Evolutionary conservation across 2,113 vertebrate genomes (phyloP), one percentile per base, ranked within the genome.

Genomic region (Pedetes capensis): DNA sequence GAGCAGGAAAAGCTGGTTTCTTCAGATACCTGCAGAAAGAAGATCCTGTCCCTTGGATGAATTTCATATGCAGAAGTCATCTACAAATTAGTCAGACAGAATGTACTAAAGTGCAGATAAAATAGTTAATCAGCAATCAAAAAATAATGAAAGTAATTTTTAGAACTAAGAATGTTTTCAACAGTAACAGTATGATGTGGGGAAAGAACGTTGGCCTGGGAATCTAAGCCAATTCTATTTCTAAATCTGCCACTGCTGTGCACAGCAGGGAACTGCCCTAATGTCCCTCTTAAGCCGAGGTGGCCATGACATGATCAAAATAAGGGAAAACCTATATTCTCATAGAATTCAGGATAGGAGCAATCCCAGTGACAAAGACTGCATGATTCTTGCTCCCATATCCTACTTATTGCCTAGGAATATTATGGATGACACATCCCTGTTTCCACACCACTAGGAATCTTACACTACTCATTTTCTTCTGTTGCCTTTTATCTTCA

Each of bases 111-210:
- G 49, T 69, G 25, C 80, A 94, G 84, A 92, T 68, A 83, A 82
- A 90, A 94, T 68, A 71, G 17, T 51, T 87, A 72, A 94, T 66
- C 63, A 69, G 81, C 37, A 79, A 69, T 94, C 14, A 78, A 76
- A 81, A 95, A 69, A 82, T 92, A 90, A 90, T 95, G 47, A 91
- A 74, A 39, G 42, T 25, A 66, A 66, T 82, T 96, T 95, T 87
- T 55, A 39, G 87, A 63, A 92, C 27, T 17, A 68, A 74, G 34
- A 49, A 22, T 81, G 72, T 91, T 74, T 81, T 92, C 61, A 89
- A 61, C 14, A 92, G 72, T 39, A 88, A 63, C 61, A 82, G 32
- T 53, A 59, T 87, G 32, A 32, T 83, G 14, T 76, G 6, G 23
- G 34, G 39, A 89, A 89, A 89, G 79, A 78, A 87, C 64, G 87